Conservation (phyloP, 2,888 invertebrate genomes). For the Diadegma fenestrale region DNA sequence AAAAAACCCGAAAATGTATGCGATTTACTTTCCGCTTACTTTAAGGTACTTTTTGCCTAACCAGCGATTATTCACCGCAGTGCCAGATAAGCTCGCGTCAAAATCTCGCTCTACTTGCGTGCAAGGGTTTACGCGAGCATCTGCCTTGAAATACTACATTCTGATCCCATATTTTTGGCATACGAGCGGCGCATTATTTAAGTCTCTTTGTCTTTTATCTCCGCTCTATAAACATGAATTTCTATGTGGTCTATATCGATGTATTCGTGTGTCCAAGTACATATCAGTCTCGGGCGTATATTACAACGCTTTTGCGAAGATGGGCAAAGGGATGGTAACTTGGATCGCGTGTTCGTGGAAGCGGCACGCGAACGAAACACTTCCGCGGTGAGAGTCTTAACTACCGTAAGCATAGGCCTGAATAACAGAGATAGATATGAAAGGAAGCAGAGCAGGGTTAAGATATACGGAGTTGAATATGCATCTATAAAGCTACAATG, state of each 20-base stretch:
- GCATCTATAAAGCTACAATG: constrained; percentile 9
- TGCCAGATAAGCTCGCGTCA: constrained; percentile 62
- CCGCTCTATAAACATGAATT: not conserved
- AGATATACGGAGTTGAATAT: constrained; percentile 37
- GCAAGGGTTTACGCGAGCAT: constrained; percentile 40
- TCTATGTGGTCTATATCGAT: not conserved
- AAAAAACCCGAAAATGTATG: not conserved
- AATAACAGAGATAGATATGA: constrained; percentile 48
- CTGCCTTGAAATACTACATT: constrained; percentile 27
- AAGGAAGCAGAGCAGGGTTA: constrained; percentile 37
- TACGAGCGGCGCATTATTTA: constrained; percentile 34
- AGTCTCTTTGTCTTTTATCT: not conserved
- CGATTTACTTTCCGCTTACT: not conserved
- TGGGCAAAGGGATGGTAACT: constrained; percentile 41
- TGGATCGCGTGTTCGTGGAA: constrained; percentile 63
- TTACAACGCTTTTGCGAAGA: constrained; percentile 46
- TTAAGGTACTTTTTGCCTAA: not conserved
- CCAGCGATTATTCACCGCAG: constrained; percentile 47
- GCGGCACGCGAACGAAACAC: constrained; percentile 70
- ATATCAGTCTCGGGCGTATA: constrained; percentile 49
- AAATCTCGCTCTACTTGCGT: constrained; percentile 51
- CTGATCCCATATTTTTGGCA: constrained; percentile 9
- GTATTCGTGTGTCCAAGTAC: constrained; percentile 10
- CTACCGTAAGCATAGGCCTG: constrained; percentile 61
- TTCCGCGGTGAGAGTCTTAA: constrained; percentile 68